phyloP scores from a whole-genome alignment of 2,888 invertebrate species.

The Theodoxus fluviatilis region DNA sequence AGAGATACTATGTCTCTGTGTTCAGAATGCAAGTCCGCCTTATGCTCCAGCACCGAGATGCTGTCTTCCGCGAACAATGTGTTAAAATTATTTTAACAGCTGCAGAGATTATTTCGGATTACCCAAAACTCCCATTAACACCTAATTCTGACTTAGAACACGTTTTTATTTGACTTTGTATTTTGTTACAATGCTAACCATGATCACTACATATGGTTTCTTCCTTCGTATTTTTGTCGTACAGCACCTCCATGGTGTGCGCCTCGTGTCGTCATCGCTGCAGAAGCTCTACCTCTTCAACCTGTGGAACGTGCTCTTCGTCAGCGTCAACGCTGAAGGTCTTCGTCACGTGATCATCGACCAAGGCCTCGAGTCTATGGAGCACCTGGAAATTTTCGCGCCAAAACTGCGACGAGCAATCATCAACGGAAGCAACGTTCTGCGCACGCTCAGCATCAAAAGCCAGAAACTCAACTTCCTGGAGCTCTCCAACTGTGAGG shows the following conservation, averaged over 20 bases:
- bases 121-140: neutral
- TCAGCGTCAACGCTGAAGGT: constrained; percentile 42
- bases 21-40: too few relatives aligned
- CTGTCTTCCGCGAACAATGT: too few relatives aligned
- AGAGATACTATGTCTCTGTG: too few relatives aligned
- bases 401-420: constrained; percentile 39
- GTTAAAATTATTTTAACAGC: too few relatives aligned
- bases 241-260: constrained; percentile 50
- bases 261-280: constrained; percentile 43
- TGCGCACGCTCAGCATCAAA: constrained; percentile 43
- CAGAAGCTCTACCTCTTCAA: constrained; percentile 51
- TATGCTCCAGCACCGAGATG: too few relatives aligned
- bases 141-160: neutral
- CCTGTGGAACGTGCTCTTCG: constrained; percentile 47
- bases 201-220: neutral
- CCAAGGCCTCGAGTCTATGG: constrained; percentile 47
- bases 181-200: too few relatives aligned
- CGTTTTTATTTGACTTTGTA: too few relatives aligned
- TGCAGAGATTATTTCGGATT: too few relatives aligned
- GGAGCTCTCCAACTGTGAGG: constrained; percentile 48
- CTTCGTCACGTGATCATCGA: constrained; percentile 46
- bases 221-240: constrained; percentile 14
- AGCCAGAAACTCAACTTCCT: constrained; percentile 41
- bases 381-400: constrained; percentile 44
- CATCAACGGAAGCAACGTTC: constrained; percentile 44